A percentile compares a stretch with the other conserved stretches of the same genome.
Conservation (phyloP, 35 echinoderm and acorn worm genomes). For the Apostichopus parvimensis region DNA sequence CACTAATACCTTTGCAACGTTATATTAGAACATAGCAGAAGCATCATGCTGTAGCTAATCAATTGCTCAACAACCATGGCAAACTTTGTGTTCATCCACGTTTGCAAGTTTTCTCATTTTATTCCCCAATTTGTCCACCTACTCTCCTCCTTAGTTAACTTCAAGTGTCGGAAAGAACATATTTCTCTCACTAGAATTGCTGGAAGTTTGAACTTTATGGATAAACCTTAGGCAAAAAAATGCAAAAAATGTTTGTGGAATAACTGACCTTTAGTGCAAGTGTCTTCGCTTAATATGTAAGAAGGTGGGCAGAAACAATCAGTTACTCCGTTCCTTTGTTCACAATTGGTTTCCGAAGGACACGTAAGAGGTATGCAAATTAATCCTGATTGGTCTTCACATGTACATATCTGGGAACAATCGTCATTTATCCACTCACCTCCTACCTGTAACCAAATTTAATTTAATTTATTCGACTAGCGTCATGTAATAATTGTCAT, state of each 20-base stretch:
- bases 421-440: slow-evolving; percentile 14
- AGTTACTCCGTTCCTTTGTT: background rate
- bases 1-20: too few species aligned
- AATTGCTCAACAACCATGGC: too few species aligned
- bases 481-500: too few species aligned
- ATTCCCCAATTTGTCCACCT: too few species aligned
- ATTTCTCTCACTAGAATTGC: background rate
- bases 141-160: background rate
- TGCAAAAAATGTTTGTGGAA: too few species aligned
- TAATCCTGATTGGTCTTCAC: background rate
- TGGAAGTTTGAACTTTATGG: background rate
- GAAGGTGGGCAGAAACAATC: background rate
- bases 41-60: too few species aligned
- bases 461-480: too few species aligned
- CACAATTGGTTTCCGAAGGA: background rate
- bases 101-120: too few species aligned
- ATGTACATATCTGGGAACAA: background rate
- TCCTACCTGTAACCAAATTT: background rate
- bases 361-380: background rate
- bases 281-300: background rate
- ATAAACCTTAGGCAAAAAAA: background rate
- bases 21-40: too few species aligned
- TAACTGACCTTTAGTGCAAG: background rate
- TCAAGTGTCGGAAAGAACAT: too few species aligned
- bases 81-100: too few species aligned